Evolutionary conservation across 2,888 invertebrate genomes (phyloP).

Genomic region (Erebia palarica): DNA sequence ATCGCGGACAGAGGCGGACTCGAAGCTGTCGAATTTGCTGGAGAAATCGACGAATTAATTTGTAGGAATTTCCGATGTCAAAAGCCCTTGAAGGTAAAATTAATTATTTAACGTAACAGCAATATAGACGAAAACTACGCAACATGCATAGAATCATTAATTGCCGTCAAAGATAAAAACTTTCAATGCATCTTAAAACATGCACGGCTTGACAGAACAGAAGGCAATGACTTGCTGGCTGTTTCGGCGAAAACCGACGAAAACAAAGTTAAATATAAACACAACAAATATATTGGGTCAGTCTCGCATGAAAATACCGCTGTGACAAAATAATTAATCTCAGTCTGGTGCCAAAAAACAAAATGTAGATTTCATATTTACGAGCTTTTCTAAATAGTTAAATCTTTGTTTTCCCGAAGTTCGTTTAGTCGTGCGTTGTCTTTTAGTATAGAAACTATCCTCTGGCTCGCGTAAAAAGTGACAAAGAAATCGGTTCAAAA

Average conservation of each 20-base stretch:
- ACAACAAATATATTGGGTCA: constrained; percentile 45
- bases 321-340: constrained; percentile 65
- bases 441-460: constrained; percentile 14
- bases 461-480: neutral
- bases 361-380: constrained; percentile 60
- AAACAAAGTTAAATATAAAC: constrained; percentile 40
- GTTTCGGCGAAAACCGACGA: constrained; percentile 38
- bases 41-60: constrained; percentile 9
- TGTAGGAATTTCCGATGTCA: neutral
- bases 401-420: constrained; percentile 46
- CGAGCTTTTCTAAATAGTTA: constrained; percentile 41
- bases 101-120: neutral
- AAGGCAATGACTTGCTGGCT: constrained; percentile 35
- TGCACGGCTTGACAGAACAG: constrained; percentile 28
- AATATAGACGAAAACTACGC: too few relatives aligned
- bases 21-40: constrained; percentile 14
- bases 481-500: constrained; percentile 50
- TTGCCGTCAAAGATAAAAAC: too few relatives aligned
- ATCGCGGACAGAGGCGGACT: constrained; percentile 64
- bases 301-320: constrained; percentile 44
- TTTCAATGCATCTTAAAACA: neutral
- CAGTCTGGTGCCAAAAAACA: constrained; percentile 55
- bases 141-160: too few relatives aligned
- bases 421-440: constrained; percentile 55
- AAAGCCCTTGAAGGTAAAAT: neutral